A percentile compares a stretch with the other conserved stretches of the same genome.
Conservation (phyloP, 2,113 vertebrate species). For the Nanorana parkeri region DNA sequence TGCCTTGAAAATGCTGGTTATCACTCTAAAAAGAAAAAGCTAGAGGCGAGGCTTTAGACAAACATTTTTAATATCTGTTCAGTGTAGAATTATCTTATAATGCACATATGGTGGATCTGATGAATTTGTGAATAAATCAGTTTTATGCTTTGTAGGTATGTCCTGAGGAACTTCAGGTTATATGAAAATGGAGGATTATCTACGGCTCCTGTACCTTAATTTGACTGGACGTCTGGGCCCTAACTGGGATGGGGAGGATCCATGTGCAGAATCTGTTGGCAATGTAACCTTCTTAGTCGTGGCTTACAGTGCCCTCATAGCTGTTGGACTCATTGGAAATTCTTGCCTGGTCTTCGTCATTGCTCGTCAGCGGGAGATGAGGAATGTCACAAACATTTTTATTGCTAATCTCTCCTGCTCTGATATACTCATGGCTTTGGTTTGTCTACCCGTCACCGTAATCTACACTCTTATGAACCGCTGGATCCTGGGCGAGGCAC, state of each 20-base stretch:
- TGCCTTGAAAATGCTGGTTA: too few species aligned
- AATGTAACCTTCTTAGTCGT: slow-evolving; percentile 73
- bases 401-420: slow-evolving; percentile 80
- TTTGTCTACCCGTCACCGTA: slow-evolving; percentile 76
- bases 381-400: slow-evolving; percentile 78
- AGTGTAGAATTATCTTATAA: too few species aligned
- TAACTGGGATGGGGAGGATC: slow-evolving; percentile 61
- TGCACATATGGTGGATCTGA: too few species aligned
- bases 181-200: slow-evolving; percentile 59
- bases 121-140: too few species aligned
- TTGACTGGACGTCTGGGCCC: slow-evolving; percentile 59
- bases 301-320: slow-evolving; percentile 75
- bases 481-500: slow-evolving; percentile 75
- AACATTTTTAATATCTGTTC: too few species aligned
- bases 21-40: too few species aligned
- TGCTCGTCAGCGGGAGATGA: slow-evolving; percentile 72
- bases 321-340: slow-evolving; percentile 74
- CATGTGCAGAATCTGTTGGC: slow-evolving; percentile 69
- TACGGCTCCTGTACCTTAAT: slow-evolving; percentile 59
- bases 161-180: slow-evolving; percentile 11
- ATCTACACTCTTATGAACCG: slow-evolving; percentile 80
- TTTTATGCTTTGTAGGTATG: slow-evolving; percentile 30
- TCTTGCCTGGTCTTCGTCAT: slow-evolving; percentile 75
- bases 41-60: too few species aligned
- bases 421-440: slow-evolving; percentile 76